Evolutionary conservation across 2,888 invertebrate genomes (phyloP).

Genomic region (Rhaphigaster nebulosa): DNA sequence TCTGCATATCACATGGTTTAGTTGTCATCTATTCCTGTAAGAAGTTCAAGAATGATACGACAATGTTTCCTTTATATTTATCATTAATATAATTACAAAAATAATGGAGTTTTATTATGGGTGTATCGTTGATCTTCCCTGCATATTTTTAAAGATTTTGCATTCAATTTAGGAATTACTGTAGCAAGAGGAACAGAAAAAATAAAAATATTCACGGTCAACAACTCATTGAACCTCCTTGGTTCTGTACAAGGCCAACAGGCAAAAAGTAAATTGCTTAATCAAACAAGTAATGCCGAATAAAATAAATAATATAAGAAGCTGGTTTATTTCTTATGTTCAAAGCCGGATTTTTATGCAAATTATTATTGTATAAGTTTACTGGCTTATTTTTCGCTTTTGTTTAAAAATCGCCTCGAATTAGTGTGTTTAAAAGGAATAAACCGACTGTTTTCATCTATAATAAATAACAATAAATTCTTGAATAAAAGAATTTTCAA

Average conservation of each 20-base stretch:
- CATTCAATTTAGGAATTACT: too few relatives aligned
- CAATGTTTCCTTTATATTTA: background rate
- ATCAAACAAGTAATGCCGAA: background rate
- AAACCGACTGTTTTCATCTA: too few relatives aligned
- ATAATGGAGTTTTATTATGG: background rate
- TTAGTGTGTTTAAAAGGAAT: too few relatives aligned
- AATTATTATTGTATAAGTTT: background rate
- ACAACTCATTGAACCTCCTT: background rate
- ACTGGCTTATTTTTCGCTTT: too few relatives aligned
- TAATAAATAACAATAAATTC: too few relatives aligned
- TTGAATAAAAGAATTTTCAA: too few relatives aligned
- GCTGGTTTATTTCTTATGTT: background rate
- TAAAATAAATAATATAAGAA: background rate
- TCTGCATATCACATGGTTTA: background rate
- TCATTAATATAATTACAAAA: background rate
- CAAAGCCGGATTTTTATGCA: background rate
- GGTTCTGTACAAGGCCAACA: background rate
- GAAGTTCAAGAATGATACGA: background rate
- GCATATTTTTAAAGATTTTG: too few relatives aligned
- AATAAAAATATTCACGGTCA: background rate
- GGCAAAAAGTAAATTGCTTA: background rate
- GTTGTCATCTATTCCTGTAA: background rate
- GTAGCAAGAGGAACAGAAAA: background rate
- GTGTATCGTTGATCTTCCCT: background rate
- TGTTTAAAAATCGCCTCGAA: too few relatives aligned